A percentile compares a stretch with the other conserved stretches of the same genome.
These are phyloP conservation scores for Melangyna quadrimaculata DNA, from an alignment of 2,888 invertebrate species.

Conservation along the genomic window DNA sequence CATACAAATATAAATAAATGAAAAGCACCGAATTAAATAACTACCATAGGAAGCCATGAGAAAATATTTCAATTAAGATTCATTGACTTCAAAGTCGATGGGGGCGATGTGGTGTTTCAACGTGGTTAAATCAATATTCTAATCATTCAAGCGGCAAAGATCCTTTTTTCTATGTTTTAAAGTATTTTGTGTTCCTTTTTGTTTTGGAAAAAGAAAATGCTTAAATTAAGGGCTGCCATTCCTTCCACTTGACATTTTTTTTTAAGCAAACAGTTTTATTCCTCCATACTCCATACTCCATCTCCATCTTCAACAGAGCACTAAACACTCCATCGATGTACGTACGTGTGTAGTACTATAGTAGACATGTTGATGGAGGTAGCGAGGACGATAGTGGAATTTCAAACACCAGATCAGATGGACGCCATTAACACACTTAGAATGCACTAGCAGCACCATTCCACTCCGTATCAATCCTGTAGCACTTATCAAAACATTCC, in stretches of 20 bases:
- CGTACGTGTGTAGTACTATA: slow-evolving; percentile 3
- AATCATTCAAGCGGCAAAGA: slow-evolving; percentile 48
- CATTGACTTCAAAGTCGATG: slow-evolving; percentile 51
- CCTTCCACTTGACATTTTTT: slow-evolving; percentile 55
- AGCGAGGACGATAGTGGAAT: slow-evolving; percentile 50
- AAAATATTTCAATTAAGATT: slow-evolving; percentile 32
- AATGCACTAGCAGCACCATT: slow-evolving; percentile 48
- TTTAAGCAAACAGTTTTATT: slow-evolving; percentile 21
- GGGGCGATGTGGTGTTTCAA: background rate
- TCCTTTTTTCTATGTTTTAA: slow-evolving; percentile 26
- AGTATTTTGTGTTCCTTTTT: background rate
- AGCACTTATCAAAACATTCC: slow-evolving; percentile 69
- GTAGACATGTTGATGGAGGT: slow-evolving; percentile 45
- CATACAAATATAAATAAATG: slow-evolving; percentile 8
- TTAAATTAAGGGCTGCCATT: slow-evolving; percentile 25
- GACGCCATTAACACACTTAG: slow-evolving; percentile 69
- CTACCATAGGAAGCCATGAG: background rate
- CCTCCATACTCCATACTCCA: slow-evolving; percentile 7
- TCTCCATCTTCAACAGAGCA: slow-evolving; percentile 13
- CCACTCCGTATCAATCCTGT: slow-evolving; percentile 49
- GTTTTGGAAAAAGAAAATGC: slow-evolving; percentile 29
- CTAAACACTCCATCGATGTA: slow-evolving; percentile 55
- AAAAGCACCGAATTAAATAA: background rate
- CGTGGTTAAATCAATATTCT: slow-evolving; percentile 61
- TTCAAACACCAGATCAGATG: slow-evolving; percentile 67